Evolutionary conservation across 1,140 invertebrate species (phyloP).

Genomic region (Formica exsecta): DNA sequence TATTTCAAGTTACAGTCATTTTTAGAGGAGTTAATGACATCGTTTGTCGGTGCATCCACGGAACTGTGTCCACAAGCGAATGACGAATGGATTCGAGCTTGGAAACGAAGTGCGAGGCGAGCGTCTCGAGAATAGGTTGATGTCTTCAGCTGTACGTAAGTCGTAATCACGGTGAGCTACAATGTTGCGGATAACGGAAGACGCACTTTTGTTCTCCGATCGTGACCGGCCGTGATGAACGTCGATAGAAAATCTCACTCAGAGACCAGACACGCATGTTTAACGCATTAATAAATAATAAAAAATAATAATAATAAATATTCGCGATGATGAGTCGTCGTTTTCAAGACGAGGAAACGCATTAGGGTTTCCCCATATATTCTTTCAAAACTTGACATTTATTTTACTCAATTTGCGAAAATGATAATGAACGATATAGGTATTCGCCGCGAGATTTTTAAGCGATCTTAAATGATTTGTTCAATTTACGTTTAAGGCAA

Average conservation of each 20-base stretch:
- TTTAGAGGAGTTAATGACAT: constrained; percentile 54
- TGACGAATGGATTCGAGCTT: constrained; percentile 65
- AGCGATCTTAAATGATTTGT: not conserved
- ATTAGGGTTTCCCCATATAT: not conserved
- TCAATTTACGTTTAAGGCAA: not conserved
- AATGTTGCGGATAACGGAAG: constrained; percentile 66
- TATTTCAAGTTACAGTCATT: constrained; percentile 49
- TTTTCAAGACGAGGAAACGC: not conserved
- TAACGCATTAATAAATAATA: constrained; percentile 42
- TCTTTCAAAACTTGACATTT: not conserved
- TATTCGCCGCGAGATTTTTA: not conserved
- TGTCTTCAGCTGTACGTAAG: constrained; percentile 62
- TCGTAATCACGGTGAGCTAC: constrained; percentile 46
- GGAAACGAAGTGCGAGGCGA: constrained; percentile 42
- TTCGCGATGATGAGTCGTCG: constrained; percentile 14
- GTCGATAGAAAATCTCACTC: constrained; percentile 49
- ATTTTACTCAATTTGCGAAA: constrained; percentile 4
- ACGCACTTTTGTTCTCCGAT: constrained; percentile 58
- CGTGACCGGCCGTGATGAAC: constrained; percentile 50
- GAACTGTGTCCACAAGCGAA: constrained; percentile 44
- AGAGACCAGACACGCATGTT: constrained; percentile 24
- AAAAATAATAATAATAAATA: no score
- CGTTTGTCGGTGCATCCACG: constrained; percentile 54
- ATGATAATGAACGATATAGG: not conserved
- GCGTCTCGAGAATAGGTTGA: constrained; percentile 55